A percentile compares a stretch with the other conserved stretches of the same genome.
These are phyloP conservation scores for Chitala chitala DNA, from an alignment of 2,113 vertebrate species.

Conservation along the genomic window DNA sequence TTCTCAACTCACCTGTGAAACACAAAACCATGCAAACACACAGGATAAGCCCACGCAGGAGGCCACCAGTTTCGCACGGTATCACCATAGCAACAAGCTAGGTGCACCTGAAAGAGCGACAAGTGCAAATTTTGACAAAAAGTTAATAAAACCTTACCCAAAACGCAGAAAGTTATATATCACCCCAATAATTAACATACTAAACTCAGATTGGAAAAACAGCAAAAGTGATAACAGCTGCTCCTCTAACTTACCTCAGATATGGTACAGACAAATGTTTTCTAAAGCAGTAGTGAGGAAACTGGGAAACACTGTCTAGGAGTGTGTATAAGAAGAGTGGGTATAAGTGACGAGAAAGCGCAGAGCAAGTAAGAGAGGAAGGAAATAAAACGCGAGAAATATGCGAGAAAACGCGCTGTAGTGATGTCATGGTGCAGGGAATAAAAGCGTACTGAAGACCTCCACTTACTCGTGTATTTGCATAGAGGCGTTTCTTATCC, in stretches of 20 bases:
- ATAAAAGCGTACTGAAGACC: too few relatives aligned
- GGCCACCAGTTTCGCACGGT: neutral
- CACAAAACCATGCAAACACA: neutral
- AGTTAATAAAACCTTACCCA: neutral
- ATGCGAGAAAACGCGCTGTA: too few relatives aligned
- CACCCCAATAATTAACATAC: too few relatives aligned
- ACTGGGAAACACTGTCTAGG: neutral
- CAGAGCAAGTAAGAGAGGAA: neutral
- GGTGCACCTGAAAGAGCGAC: neutral
- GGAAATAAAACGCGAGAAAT: neutral
- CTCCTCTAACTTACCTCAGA: too few relatives aligned
- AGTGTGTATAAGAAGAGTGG: neutral
- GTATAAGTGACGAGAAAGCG: neutral
- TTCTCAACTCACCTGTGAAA: neutral
- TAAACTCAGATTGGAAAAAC: too few relatives aligned
- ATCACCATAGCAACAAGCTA: constrained; percentile 29
- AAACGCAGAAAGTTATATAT: neutral
- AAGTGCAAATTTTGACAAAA: neutral
- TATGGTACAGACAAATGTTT: too few relatives aligned
- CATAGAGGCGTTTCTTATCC: too few relatives aligned
- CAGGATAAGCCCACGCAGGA: neutral
- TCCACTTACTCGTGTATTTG: too few relatives aligned
- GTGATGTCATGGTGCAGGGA: constrained; percentile 4
- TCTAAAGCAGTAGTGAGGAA: neutral
- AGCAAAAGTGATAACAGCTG: too few relatives aligned